Percentiles rank a stretch among this genome's conserved stretches.
Evolutionary conservation across 2,113 vertebrate genomes (phyloP).

Genomic region (Triplophysa tibetana): DNA sequence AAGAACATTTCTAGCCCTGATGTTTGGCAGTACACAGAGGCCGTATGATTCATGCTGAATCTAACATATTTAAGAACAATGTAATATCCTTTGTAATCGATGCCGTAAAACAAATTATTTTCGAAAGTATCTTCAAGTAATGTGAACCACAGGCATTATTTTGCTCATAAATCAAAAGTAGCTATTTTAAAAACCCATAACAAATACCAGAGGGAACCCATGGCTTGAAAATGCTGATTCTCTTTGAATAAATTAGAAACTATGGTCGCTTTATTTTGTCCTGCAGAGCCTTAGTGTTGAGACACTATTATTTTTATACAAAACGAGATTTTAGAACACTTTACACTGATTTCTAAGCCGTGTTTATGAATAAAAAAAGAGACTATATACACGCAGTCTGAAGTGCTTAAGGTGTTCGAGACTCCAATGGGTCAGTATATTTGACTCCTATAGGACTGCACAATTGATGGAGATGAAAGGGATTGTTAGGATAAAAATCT

Average conservation of each 20-base stretch:
- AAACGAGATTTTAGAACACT: not conserved
- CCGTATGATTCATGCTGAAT: constrained; percentile 73
- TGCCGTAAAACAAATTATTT: no score
- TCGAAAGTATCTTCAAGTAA: not conserved
- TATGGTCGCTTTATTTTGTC: not conserved
- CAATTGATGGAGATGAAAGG: constrained; percentile 13
- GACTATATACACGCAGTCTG: not conserved
- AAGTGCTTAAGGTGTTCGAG: constrained; percentile 55
- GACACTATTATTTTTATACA: no score
- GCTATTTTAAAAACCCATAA: not conserved
- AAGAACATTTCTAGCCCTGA: constrained; percentile 71
- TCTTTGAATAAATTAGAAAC: not conserved
- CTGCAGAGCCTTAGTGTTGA: no score
- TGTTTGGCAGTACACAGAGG: constrained; percentile 69
- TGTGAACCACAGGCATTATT: not conserved
- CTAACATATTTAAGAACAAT: constrained; percentile 57
- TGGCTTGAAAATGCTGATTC: no score
- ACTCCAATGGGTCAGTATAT: not conserved
- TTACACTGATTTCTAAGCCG: not conserved
- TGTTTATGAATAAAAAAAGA: not conserved
- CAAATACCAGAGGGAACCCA: no score
- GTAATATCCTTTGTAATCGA: no score
- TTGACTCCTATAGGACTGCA: not conserved
- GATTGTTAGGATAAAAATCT: constrained; percentile 56
- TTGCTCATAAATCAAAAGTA: not conserved